Conservation (phyloP, 2,113 vertebrate species). For the Labrus mixtus region DNA sequence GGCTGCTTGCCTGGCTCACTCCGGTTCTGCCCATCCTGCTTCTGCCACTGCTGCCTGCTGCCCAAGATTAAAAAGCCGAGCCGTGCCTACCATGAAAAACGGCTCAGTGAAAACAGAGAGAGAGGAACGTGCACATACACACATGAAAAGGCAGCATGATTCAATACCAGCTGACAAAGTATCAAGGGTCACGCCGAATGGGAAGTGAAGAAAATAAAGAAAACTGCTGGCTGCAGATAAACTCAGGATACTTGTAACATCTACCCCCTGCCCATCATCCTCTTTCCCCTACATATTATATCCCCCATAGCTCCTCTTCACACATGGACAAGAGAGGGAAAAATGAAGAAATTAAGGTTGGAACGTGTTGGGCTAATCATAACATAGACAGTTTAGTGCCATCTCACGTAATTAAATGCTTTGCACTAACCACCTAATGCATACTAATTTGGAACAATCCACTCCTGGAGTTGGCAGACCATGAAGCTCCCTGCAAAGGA, state of each 20-base stretch:
- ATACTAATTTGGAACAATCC: slow-evolving; percentile 84
- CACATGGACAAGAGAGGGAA: slow-evolving; percentile 21
- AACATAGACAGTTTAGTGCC: slow-evolving; percentile 84
- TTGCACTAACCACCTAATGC: slow-evolving; percentile 82
- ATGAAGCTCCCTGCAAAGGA: slow-evolving; percentile 76
- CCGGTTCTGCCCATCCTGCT: slow-evolving; percentile 72
- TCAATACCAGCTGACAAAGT: slow-evolving; percentile 74
- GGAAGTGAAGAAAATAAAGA: slow-evolving; percentile 39
- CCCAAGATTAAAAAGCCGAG: slow-evolving; percentile 68
- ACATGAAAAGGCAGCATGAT: slow-evolving; percentile 72
- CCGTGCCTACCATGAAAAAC: slow-evolving; percentile 65
- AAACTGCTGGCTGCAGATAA: slow-evolving; percentile 65
- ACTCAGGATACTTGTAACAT: slow-evolving; percentile 60
- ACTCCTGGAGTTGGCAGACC: slow-evolving; percentile 78
- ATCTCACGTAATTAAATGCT: slow-evolving; percentile 85
- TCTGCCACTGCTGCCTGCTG: slow-evolving; percentile 67
- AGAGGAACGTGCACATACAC: slow-evolving; percentile 46
- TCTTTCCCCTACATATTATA: slow-evolving; percentile 21
- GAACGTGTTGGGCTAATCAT: slow-evolving; percentile 83
- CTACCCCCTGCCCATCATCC: slow-evolving; percentile 18
- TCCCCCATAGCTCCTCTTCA: slow-evolving; percentile 30
- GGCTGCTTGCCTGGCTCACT: slow-evolving; percentile 54
- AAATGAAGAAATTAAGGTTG: slow-evolving; percentile 80
- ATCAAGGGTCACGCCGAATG: slow-evolving; percentile 45
- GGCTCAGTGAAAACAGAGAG: slow-evolving; percentile 66